A percentile compares a stretch with the other conserved stretches of the same genome.
These are phyloP conservation scores for Schizopygopsis pylzovi DNA, from an alignment of 2,797 vertebrate genomes.

Conservation along the genomic window DNA sequence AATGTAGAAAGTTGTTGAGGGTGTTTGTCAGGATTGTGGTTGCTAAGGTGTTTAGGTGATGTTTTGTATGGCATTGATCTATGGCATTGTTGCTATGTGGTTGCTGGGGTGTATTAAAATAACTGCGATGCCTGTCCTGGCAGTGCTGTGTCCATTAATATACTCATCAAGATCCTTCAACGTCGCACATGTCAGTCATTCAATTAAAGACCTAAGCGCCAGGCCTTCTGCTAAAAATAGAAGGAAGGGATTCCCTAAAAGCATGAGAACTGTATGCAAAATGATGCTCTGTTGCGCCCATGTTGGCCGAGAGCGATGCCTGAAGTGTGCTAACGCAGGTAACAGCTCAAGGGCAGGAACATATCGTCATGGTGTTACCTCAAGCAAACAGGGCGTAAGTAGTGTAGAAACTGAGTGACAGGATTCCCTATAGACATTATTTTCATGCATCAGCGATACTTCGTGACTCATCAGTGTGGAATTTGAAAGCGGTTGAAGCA, in stretches of 20 bases:
- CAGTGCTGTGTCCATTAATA: neutral
- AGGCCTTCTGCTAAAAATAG: conserved; percentile 53
- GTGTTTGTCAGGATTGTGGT: neutral
- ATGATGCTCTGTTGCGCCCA: conserved; percentile 49
- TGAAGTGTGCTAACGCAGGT: conserved; percentile 42
- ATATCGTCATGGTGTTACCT: conserved; percentile 43
- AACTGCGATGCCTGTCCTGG: neutral
- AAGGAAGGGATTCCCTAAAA: conserved; percentile 44
- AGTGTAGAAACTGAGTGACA: neutral
- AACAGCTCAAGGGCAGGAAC: conserved; percentile 38
- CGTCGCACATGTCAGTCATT: neutral
- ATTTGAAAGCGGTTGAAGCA: neutral
- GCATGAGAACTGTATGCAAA: conserved; percentile 45
- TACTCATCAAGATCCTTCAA: neutral
- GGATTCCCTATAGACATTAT: neutral
- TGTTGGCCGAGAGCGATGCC: conserved; percentile 8
- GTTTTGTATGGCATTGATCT: neutral
- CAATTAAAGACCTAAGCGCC: neutral
- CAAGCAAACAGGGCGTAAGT: conserved; percentile 33
- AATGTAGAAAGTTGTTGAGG: neutral
- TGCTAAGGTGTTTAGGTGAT: neutral
- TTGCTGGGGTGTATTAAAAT: neutral
- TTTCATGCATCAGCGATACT: neutral
- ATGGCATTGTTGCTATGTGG: neutral
- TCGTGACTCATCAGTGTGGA: neutral